phyloP scores from a whole-genome alignment of 2,113 vertebrate genomes.

The Corydoras maculifer region DNA sequence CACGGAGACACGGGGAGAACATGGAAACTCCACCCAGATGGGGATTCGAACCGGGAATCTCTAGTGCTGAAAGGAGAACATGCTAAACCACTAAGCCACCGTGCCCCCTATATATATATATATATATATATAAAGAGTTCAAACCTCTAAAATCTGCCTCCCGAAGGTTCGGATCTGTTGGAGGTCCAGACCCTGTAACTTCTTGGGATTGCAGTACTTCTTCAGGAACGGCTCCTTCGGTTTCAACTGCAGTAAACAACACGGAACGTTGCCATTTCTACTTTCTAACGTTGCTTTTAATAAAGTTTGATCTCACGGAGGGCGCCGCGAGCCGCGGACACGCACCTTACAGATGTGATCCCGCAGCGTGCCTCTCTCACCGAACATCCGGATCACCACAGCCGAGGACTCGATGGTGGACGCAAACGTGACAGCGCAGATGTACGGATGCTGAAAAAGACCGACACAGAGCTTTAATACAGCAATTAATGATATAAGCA shows the following conservation, averaged over 20 bases:
- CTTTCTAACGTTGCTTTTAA: no score
- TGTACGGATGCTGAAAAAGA: conserved; percentile 73
- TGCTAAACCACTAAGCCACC: no score
- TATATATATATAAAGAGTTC: not conserved
- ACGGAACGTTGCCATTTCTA: not conserved
- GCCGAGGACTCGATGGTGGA: conserved; percentile 86
- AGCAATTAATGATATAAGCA: no score
- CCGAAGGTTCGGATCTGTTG: conserved; percentile 84
- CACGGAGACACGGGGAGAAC: no score
- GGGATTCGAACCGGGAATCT: no score
- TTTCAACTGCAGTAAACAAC: conserved; percentile 70
- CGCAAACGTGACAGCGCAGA: conserved; percentile 82
- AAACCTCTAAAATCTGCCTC: conserved; percentile 91
- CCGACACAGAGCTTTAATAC: no score
- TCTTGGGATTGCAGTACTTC: conserved; percentile 93
- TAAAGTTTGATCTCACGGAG: no score
- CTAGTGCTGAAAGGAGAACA: no score
- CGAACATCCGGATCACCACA: conserved; percentile 84
- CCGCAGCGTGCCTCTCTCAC: conserved; percentile 87
- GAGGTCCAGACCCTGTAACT: conserved; percentile 88
- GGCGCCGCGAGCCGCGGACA: not conserved
- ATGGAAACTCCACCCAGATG: no score
- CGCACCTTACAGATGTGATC: conserved; percentile 95
- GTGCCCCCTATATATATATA: no score
- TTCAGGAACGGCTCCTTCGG: conserved; percentile 87